Conservation (phyloP, 2,888 invertebrate genomes). For the Latheticus oryzae region DNA sequence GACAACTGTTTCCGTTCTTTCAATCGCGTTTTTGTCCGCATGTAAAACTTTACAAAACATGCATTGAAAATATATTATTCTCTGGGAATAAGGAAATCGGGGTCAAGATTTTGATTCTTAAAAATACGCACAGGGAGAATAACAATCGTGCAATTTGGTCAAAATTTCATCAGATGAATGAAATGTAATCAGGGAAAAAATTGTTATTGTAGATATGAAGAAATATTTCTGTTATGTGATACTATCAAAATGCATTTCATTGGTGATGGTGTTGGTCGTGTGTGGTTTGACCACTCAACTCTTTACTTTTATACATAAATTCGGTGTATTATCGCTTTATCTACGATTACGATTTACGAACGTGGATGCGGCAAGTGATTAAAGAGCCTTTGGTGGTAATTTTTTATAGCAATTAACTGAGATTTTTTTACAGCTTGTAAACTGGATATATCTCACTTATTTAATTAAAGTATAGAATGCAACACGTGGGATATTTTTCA, state of each 20-base stretch:
- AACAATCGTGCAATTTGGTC: constrained; percentile 10
- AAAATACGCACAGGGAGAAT: constrained; percentile 1
- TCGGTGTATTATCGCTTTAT: constrained; percentile 45
- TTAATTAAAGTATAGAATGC: no score
- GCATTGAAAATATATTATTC: constrained; percentile 27
- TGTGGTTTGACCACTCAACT: constrained; percentile 47
- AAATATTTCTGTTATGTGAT: constrained; percentile 33
- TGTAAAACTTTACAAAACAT: constrained; percentile 34
- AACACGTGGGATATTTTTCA: no score
- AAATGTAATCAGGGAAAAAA: neutral
- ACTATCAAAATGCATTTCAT: constrained; percentile 39
- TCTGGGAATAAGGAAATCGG: constrained; percentile 34
- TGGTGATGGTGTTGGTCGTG: constrained; percentile 41
- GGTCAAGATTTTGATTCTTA: constrained; percentile 26
- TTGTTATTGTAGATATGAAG: constrained; percentile 1
- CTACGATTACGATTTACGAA: no score
- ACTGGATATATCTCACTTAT: no score
- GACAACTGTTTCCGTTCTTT: constrained; percentile 45
- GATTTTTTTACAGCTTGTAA: no score
- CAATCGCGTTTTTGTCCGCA: constrained; percentile 39
- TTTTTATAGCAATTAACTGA: no score
- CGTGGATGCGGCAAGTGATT: no score
- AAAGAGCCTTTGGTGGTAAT: no score
- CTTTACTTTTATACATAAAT: constrained; percentile 45
- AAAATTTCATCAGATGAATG: constrained; percentile 23